phyloP scores from a whole-genome alignment of 2,888 invertebrate genomes.

The Brachynemurus nebulosus region DNA sequence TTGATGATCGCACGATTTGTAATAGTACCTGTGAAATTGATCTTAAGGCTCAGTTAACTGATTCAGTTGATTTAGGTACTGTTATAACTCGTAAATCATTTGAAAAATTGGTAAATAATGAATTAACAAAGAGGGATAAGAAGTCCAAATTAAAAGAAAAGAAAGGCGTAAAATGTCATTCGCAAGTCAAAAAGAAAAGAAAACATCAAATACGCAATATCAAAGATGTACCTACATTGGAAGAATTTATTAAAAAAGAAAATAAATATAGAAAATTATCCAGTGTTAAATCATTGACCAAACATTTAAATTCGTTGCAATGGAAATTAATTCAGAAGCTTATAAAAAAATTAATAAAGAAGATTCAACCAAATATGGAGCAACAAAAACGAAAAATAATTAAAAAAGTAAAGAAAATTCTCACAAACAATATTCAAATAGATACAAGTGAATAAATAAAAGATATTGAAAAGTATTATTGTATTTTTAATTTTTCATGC shows the following conservation, averaged over 20 bases:
- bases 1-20: too few species aligned
- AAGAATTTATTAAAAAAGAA: conserved; percentile 30
- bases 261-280: conserved; percentile 29
- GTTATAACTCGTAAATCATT: neutral
- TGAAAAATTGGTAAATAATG: too few species aligned
- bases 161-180: too few species aligned
- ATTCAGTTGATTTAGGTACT: neutral
- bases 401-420: neutral
- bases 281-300: conserved; percentile 28
- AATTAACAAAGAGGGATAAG: too few species aligned
- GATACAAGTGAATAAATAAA: too few species aligned
- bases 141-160: too few species aligned
- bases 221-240: conserved; percentile 21
- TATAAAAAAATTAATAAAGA: conserved; percentile 26
- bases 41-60: conserved; percentile 7
- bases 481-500: too few species aligned
- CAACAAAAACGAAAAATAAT: neutral
- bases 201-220: conserved; percentile 4
- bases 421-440: conserved; percentile 1
- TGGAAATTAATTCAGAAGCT: conserved; percentile 37
- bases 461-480: too few species aligned
- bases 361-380: conserved; percentile 15
- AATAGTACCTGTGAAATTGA: conserved; percentile 3
- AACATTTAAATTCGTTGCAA: conserved; percentile 38
- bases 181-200: too few species aligned